Conservation (phyloP, 2,113 vertebrate species). For the Pleuronectes platessa region DNA sequence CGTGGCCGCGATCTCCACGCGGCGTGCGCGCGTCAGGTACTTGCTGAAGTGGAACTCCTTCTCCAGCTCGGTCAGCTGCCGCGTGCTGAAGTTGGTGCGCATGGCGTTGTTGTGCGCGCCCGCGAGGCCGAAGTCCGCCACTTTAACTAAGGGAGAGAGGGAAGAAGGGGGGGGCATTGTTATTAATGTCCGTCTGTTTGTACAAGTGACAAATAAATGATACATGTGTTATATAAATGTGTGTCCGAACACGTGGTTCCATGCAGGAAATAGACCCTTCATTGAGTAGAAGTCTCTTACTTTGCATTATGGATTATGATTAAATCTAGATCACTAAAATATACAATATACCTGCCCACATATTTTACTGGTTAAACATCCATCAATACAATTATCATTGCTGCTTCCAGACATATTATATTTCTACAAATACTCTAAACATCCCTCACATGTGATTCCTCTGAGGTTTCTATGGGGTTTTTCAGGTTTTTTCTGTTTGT, state of each 20-base stretch:
- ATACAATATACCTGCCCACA: too few relatives aligned
- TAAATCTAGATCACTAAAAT: too few relatives aligned
- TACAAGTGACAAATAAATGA: neutral
- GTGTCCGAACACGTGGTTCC: neutral
- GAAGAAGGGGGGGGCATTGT: neutral
- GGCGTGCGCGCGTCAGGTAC: slow-evolving; percentile 92
- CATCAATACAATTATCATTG: too few relatives aligned
- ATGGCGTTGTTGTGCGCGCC: slow-evolving; percentile 85
- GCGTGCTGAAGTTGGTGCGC: slow-evolving; percentile 97
- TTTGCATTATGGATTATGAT: too few relatives aligned
- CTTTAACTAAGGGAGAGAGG: slow-evolving; percentile 82
- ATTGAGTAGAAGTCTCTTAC: too few relatives aligned
- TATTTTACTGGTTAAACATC: too few relatives aligned
- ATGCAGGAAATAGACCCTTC: too few relatives aligned
- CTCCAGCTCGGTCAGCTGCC: slow-evolving; percentile 97
- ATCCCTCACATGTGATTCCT: too few relatives aligned
- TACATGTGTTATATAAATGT: neutral
- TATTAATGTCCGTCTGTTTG: neutral
- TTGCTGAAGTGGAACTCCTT: slow-evolving; percentile 99
- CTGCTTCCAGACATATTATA: too few relatives aligned
- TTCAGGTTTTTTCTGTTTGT: too few relatives aligned
- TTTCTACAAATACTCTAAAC: too few relatives aligned
- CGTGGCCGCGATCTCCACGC: slow-evolving; percentile 94
- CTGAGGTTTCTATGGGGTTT: too few relatives aligned
- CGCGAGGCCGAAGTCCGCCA: slow-evolving; percentile 83